A percentile compares a stretch with the other conserved stretches of the same genome.
These are phyloP conservation scores for Parambassis ranga DNA, from an alignment of 2,797 vertebrate genomes.

Conservation along the genomic window DNA sequence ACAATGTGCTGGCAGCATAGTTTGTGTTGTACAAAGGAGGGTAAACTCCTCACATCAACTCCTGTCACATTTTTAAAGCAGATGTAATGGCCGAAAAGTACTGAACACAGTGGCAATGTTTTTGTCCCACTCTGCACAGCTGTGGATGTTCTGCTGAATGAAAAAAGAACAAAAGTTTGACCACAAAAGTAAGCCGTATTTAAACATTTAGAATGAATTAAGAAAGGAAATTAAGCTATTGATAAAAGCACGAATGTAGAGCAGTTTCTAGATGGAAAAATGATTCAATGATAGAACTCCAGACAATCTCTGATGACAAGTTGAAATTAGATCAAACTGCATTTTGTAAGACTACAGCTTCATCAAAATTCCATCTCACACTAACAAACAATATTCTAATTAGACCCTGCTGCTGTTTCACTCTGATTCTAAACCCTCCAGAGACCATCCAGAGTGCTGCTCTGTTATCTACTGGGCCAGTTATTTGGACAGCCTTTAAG, in stretches of 20 bases:
- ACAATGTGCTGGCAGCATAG: background rate
- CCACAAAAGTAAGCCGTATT: background rate
- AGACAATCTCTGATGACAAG: conserved; percentile 27
- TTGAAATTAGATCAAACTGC: conserved; percentile 63
- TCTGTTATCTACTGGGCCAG: conserved; percentile 42
- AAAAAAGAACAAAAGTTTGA: background rate
- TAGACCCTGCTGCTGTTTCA: conserved; percentile 43
- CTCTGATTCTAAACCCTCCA: conserved; percentile 33
- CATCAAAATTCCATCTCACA: conserved; percentile 54
- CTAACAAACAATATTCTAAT: conserved; percentile 65
- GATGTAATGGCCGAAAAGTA: background rate
- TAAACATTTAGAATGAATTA: background rate
- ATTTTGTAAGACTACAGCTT: conserved; percentile 53
- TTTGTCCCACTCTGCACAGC: background rate
- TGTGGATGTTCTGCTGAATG: background rate
- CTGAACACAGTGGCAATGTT: background rate
- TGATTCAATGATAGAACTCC: conserved; percentile 10
- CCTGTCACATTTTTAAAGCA: background rate
- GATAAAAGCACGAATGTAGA: conserved; percentile 2
- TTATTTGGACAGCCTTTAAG: conserved; percentile 50
- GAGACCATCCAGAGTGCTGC: conserved; percentile 37
- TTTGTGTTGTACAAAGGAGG: background rate
- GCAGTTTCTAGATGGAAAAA: conserved; percentile 4
- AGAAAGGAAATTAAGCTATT: too few species aligned
- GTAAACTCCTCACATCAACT: too few species aligned